Percentiles rank a stretch among this genome's conserved stretches.
These are phyloP conservation scores for Stomatorhinus walkeri DNA, from an alignment of 2,797 vertebrate species.

Conservation along the genomic window DNA sequence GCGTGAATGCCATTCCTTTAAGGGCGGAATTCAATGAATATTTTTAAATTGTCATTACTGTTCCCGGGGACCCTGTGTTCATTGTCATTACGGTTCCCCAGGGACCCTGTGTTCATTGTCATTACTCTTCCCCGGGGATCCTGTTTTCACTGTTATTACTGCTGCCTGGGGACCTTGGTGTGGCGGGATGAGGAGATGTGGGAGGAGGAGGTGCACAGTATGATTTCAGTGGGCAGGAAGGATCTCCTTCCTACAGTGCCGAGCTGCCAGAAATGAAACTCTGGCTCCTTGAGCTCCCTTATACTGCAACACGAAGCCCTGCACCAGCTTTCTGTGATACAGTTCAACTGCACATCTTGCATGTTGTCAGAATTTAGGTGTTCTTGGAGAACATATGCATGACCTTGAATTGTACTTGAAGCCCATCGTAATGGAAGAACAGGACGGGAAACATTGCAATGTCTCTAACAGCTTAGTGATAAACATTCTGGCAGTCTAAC, in stretches of 20 bases:
- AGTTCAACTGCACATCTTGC: background rate
- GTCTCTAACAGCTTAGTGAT: background rate
- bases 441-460: background rate
- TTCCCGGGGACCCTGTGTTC: background rate
- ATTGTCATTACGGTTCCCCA: background rate
- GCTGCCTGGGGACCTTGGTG: background rate
- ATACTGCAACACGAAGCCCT: background rate
- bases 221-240: background rate
- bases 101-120: background rate
- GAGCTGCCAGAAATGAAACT: background rate
- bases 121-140: background rate
- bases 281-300: background rate
- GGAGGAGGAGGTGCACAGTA: background rate
- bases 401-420: background rate
- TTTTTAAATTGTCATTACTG: background rate
- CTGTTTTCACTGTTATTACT: background rate
- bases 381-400: background rate
- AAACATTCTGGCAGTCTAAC: background rate
- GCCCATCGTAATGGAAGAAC: background rate
- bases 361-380: background rate
- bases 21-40: too few relatives aligned
- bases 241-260: background rate
- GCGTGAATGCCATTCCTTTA: too few relatives aligned
- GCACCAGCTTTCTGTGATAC: background rate
- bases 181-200: background rate